phyloP scores from a whole-genome alignment of 2,113 vertebrate species.

The mouse (Mus musculus) region DNA sequence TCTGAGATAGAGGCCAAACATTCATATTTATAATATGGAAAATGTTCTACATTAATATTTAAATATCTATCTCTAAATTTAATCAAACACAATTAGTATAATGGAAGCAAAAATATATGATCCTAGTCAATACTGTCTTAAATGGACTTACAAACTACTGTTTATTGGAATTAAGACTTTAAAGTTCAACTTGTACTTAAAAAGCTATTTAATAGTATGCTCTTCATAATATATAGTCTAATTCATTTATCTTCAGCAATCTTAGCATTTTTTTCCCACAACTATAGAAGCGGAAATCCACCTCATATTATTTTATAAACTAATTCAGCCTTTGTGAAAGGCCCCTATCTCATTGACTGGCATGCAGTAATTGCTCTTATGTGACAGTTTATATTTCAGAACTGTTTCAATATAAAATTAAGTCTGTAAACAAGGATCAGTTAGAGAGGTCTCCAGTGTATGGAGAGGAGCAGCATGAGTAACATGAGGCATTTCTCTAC shows the following conservation, averaged over 20 bases:
- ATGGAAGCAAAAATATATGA: conserved; percentile 73
- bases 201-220: conserved; percentile 41
- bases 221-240: not conserved
- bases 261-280: not conserved
- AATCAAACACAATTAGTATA: conserved; percentile 78
- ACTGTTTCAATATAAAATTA: conserved; percentile 21
- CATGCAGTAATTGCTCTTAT: not conserved
- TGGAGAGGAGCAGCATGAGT: not conserved
- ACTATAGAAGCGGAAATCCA: conserved; percentile 14
- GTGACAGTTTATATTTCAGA: conserved; percentile 43
- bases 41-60: conserved; percentile 75
- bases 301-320: conserved; percentile 12
- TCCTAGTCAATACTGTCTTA: conserved; percentile 64
- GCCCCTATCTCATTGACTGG: not conserved
- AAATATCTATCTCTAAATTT: conserved; percentile 74
- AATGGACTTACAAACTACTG: conserved; percentile 63
- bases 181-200: conserved; percentile 67
- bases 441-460: not conserved
- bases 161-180: conserved; percentile 72
- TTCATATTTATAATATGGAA: conserved; percentile 78
- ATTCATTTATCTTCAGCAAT: not conserved
- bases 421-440: not conserved
- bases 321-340: conserved; percentile 24
- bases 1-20: conserved; percentile 66
- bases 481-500: not conserved